A percentile compares a stretch with the other conserved stretches of the same genome.
These are phyloP conservation scores for Scartelaos histophorus DNA, from an alignment of 2,113 vertebrate species.

Conservation along the genomic window DNA sequence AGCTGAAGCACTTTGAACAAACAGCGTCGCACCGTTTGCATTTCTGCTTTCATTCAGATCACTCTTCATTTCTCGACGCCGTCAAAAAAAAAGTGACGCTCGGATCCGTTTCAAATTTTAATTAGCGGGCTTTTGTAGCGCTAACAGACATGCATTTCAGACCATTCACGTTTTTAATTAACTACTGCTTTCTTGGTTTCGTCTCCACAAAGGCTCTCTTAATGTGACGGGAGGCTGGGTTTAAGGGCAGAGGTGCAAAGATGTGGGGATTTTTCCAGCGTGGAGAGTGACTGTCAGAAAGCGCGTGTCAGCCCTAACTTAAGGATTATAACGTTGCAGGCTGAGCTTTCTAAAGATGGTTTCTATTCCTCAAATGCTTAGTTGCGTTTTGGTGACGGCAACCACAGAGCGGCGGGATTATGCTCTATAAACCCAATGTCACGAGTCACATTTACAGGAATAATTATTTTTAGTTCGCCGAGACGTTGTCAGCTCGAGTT, in stretches of 20 bases:
- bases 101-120: slow-evolving; percentile 76
- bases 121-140: slow-evolving; percentile 75
- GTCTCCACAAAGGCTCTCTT: slow-evolving; percentile 68
- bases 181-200: slow-evolving; percentile 72
- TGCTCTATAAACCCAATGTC: slow-evolving; percentile 46
- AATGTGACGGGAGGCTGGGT: slow-evolving; percentile 33
- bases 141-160: slow-evolving; percentile 71
- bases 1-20: slow-evolving; percentile 64
- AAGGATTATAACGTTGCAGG: slow-evolving; percentile 20
- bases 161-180: slow-evolving; percentile 78
- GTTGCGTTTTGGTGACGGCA: slow-evolving; percentile 39
- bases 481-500: background rate
- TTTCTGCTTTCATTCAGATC: slow-evolving; percentile 56
- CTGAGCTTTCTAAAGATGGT: slow-evolving; percentile 24
- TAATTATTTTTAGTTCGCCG: slow-evolving; percentile 33
- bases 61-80: slow-evolving; percentile 54
- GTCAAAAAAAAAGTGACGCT: slow-evolving; percentile 61
- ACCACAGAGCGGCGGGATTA: slow-evolving; percentile 54
- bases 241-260: slow-evolving; percentile 41
- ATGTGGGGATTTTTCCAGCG: slow-evolving; percentile 34
- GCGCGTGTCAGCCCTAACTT: slow-evolving; percentile 8
- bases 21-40: slow-evolving; percentile 7
- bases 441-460: slow-evolving; percentile 36
- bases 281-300: slow-evolving; percentile 38
- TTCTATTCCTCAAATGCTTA: slow-evolving; percentile 35